Evolutionary conservation across 2,797 vertebrate species (phyloP), one percentile per base, ranked within the genome.

Genomic region (Gadopsis bispinosus): DNA sequence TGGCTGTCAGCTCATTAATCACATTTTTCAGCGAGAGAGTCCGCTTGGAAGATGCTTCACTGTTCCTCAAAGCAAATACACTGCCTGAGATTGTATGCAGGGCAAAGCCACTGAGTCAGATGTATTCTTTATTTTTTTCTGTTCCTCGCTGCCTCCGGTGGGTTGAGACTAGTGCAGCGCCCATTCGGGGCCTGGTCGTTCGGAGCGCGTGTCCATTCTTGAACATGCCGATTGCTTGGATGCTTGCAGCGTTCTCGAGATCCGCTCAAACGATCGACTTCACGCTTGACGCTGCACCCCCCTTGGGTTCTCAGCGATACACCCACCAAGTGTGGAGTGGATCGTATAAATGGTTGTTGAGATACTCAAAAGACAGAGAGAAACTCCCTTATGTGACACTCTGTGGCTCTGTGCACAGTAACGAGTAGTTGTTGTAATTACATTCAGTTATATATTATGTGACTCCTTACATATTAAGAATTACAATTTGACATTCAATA

Each of bases 1-100:
- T 83, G 85, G 79, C 86, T 86, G 88, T 91, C 88, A 87, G 69
- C 63, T 87, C 87, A 93, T 92, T 91, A 91, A 90, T 93, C 88
- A 88, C 83, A 83, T 84, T 88, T 91, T 91, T 85, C 78, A 78
- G 79, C 75, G 80, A 65, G 71, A 74, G 61, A 48, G 35, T 79
- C 64, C 63, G 61, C 58, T 83, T 86, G 67, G 71, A 80, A 68
- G 78, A 87, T 63, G 69, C 69, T 53, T 82, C 64, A 50, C 74
- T 71, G 60, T 79, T 86, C 48, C 66, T 56, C 69, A 79, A 69
- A 67, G 73, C 59, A 79, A 65, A 83, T 33, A 1, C n/a, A 67
- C 16, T 20, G 59, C 41, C 56, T 69, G 26, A 54, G 39, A 83
- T 41, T 29, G 51, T 74, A 39, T 50, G 51, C 51, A 50, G 39